phyloP scores from a whole-genome alignment of 2,888 invertebrate genomes.

The Aelia acuminata region DNA sequence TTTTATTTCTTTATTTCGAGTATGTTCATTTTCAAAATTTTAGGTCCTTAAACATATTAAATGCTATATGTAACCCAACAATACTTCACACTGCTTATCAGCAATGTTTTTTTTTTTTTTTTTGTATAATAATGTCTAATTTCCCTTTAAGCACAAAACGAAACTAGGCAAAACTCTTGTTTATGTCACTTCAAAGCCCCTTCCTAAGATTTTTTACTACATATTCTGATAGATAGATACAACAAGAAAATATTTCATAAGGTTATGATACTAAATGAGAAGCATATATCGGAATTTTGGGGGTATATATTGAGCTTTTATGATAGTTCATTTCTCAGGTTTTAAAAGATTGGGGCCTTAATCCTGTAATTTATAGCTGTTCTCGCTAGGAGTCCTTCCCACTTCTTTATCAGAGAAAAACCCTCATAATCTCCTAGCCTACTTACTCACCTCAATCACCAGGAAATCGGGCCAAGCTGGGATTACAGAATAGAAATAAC shows the following conservation, averaged over 20 bases:
- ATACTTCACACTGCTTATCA: too few species aligned
- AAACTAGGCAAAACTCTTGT: too few species aligned
- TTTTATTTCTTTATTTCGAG: too few species aligned
- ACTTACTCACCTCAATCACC: neutral
- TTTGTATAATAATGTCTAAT: too few species aligned
- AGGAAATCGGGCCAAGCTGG: neutral
- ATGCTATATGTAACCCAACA: too few species aligned
- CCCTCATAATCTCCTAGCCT: neutral
- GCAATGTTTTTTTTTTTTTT: too few species aligned
- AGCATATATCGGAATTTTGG: neutral
- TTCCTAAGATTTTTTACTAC: too few species aligned
- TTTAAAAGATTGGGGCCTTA: neutral
- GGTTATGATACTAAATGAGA: neutral
- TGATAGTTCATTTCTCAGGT: neutral
- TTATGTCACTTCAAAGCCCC: too few species aligned
- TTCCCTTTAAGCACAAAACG: too few species aligned
- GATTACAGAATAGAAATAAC: neutral
- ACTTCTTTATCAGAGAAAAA: constrained; percentile 16
- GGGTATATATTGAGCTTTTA: neutral
- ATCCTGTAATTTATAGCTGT: constrained; percentile 1
- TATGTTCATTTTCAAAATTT: too few species aligned
- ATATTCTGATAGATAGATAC: neutral
- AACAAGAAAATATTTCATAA: neutral
- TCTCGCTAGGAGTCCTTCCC: neutral
- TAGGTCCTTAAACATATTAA: too few species aligned